phyloP scores from a whole-genome alignment of 2,888 invertebrate species.

The Macrosiphum euphorbiae region DNA sequence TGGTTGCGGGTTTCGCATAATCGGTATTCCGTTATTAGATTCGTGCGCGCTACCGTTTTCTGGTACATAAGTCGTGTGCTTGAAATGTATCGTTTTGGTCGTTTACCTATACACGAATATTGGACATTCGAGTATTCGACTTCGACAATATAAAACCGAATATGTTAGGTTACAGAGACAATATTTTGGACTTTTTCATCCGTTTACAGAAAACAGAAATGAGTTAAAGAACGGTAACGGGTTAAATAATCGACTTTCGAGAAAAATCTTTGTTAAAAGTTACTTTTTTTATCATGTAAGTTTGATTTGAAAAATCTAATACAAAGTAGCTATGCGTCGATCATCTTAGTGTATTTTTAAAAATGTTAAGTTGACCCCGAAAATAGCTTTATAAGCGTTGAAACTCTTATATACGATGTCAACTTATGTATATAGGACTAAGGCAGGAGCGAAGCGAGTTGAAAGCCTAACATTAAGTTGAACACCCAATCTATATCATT shows the following conservation, averaged over 20 bases:
- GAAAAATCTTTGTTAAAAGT: too few species aligned
- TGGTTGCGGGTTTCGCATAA: background rate
- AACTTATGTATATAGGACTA: background rate
- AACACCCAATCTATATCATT: background rate
- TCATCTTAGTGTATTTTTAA: background rate
- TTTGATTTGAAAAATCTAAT: too few species aligned
- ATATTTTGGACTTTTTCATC: background rate
- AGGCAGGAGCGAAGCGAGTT: background rate
- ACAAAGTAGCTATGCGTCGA: too few species aligned
- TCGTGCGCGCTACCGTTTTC: background rate
- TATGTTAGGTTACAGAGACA: background rate
- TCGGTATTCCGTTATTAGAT: background rate
- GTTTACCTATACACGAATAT: background rate
- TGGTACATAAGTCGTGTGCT: background rate
- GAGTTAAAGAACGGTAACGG: background rate
- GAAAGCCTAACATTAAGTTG: background rate
- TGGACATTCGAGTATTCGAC: background rate
- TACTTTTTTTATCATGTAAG: background rate
- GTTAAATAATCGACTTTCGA: too few species aligned
- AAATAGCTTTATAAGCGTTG: background rate
- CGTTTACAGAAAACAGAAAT: background rate
- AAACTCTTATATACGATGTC: background rate
- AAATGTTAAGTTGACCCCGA: background rate
- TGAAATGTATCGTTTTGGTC: background rate
- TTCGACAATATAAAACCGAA: background rate